Conservation (phyloP, 1,140 invertebrate species). For the Drosophila kepulauana region DNA sequence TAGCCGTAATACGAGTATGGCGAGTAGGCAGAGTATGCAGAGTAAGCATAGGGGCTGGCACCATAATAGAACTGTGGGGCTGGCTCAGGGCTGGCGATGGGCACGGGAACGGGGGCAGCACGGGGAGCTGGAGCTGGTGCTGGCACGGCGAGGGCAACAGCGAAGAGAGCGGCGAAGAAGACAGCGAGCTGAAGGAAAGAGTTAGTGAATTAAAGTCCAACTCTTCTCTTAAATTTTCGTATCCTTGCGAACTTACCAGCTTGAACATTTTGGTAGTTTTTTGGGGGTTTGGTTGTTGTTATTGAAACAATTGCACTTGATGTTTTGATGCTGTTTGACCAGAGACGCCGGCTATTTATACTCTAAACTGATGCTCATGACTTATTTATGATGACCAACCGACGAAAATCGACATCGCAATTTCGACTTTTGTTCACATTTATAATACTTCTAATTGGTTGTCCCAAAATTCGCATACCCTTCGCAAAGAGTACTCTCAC, state of each 20-base stretch:
- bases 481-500: not conserved
- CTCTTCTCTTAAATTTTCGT: not conserved
- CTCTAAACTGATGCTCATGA: conserved; percentile 60
- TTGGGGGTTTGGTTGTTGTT: conserved; percentile 45
- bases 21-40: conserved; percentile 63
- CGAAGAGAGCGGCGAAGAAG: conserved; percentile 77
- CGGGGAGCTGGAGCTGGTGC: conserved; percentile 56
- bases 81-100: conserved; percentile 69
- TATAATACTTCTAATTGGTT: conserved; percentile 52
- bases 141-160: conserved; percentile 65
- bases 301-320: conserved; percentile 60
- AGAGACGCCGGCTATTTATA: conserved; percentile 63
- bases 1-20: conserved; percentile 78
- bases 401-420: conserved; percentile 19
- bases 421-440: conserved; percentile 38
- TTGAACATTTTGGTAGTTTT: conserved; percentile 78
- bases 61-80: conserved; percentile 76
- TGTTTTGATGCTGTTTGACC: conserved; percentile 63
- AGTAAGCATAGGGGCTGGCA: conserved; percentile 72
- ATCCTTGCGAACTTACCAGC: conserved; percentile 66
- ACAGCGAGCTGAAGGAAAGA: conserved; percentile 55
- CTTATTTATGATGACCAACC: conserved; percentile 67
- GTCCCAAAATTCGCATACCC: conserved; percentile 7
- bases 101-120: conserved; percentile 66
- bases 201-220: not conserved